phyloP scores from a whole-genome alignment of 2,888 invertebrate species.

The Drosophila neonasuta region DNA sequence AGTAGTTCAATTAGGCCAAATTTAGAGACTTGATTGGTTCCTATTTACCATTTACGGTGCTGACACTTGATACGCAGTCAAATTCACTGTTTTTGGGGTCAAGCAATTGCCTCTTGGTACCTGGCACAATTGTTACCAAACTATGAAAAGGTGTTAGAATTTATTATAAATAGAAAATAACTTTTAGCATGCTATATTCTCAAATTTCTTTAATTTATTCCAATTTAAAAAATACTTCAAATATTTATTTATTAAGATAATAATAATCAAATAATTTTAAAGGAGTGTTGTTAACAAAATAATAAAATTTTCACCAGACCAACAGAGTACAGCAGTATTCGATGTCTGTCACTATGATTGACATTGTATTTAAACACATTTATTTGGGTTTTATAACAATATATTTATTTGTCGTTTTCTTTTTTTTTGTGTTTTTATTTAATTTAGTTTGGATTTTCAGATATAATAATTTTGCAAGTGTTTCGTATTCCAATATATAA shows the following conservation, averaged over 20 bases:
- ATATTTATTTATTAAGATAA: too few species aligned
- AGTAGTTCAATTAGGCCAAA: constrained; percentile 41
- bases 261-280: too few species aligned
- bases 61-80: constrained; percentile 24
- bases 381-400: constrained; percentile 67
- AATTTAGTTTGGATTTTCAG: constrained; percentile 39
- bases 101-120: constrained; percentile 28
- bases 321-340: too few species aligned
- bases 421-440: constrained; percentile 29
- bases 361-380: constrained; percentile 7
- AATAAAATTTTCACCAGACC: too few species aligned
- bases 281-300: too few species aligned
- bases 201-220: too few species aligned
- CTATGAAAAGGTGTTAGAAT: background rate
- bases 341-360: too few species aligned
- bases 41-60: constrained; percentile 31
- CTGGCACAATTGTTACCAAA: constrained; percentile 19
- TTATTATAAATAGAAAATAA: background rate
- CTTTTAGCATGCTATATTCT: background rate
- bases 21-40: constrained; percentile 29
- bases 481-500: constrained; percentile 62
- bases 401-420: constrained; percentile 66
- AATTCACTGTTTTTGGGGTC: constrained; percentile 19
- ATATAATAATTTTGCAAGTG: constrained; percentile 44
- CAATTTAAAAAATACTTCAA: background rate